Evolutionary conservation across 2,888 invertebrate genomes (phyloP), one percentile per base, ranked within the genome.

Genomic region (Callyntrura sp.): DNA sequence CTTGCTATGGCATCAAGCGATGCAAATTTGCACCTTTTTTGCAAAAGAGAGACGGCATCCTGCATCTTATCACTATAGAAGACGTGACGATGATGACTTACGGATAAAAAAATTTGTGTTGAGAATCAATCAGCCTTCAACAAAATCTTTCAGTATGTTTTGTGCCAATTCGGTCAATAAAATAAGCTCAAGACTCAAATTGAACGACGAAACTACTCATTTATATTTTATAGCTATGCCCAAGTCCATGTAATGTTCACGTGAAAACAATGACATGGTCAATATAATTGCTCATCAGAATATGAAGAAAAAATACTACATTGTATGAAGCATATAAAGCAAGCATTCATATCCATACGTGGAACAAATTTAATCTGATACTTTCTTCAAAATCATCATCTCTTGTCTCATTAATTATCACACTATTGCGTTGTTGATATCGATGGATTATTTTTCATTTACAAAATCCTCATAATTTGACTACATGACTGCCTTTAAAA

Each of bases 181-280:
- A 73, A 73, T 73, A 73, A 73, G 70, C 45, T 73, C 45, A 73
- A n/a, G n/a, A 45, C 25, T 20, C 45, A 45, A 48, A 68, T 68
- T 68, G n/a, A 45, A 43, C 20, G 11, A 73, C 17, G 45, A 12
- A 73, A 73, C 17, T 17, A 73, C 23, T 23, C 11, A 43, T 70
- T n/a, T n/a, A n/a, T n/a, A n/a, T n/a, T n/a, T n/a, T n/a, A n/a
- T n/a, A n/a, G n/a, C 23, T 60, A 25, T 60, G 23, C 6, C 17
- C n/a, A 6, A 17, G 3, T 3, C 14, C 57, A 57, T 17, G n/a
- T n/a, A n/a, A n/a, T 11, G 17, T 57, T 57, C 1, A 17, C 6
- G 17, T 57, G 1, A 3, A 51, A 14, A 11, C 51, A 51, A 51
- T 5, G 6, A 35, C 35, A 35, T 35, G 35, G 35, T 35, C 35